Conservation (phyloP, 2,113 vertebrate genomes). For the Mohoua ochrocephala region DNA sequence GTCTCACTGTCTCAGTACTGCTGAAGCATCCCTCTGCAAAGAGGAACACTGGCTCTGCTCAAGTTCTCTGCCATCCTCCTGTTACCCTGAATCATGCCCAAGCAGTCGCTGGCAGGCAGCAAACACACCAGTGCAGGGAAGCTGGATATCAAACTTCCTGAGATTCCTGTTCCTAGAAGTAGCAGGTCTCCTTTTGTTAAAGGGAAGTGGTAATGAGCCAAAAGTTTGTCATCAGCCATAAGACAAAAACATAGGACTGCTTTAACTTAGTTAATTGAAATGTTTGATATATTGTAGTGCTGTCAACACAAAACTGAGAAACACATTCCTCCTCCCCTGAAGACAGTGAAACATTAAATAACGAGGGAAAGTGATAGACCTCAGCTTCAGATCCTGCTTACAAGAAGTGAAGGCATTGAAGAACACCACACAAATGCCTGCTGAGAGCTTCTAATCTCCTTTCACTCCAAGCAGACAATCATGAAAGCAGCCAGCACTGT, state of each 20-base stretch:
- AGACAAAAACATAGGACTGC: not conserved
- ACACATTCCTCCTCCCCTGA: not conserved
- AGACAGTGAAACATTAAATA: not conserved
- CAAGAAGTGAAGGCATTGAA: not conserved
- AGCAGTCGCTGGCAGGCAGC: not conserved
- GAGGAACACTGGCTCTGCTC: not conserved
- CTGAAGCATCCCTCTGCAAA: not conserved
- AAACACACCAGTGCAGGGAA: not conserved
- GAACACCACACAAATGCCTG: not conserved
- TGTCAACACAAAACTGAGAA: not conserved
- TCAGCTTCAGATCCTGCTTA: not conserved
- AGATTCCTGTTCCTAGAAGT: not conserved
- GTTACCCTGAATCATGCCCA: not conserved
- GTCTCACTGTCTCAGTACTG: not conserved
- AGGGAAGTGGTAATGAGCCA: not conserved
- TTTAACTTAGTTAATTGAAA: constrained; percentile 12
- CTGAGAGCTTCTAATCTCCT: not conserved
- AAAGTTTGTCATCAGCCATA: not conserved
- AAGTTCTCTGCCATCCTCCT: not conserved
- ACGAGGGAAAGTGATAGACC: not conserved
- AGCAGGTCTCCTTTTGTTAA: not conserved
- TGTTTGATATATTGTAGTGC: not conserved
- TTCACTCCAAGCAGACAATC: not conserved
- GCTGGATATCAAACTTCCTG: not conserved
- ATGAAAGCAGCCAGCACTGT: not conserved